These are phyloP conservation scores for Spilogale gracilis DNA, from an alignment of 2,113 vertebrate genomes.

Conservation along the genomic window DNA sequence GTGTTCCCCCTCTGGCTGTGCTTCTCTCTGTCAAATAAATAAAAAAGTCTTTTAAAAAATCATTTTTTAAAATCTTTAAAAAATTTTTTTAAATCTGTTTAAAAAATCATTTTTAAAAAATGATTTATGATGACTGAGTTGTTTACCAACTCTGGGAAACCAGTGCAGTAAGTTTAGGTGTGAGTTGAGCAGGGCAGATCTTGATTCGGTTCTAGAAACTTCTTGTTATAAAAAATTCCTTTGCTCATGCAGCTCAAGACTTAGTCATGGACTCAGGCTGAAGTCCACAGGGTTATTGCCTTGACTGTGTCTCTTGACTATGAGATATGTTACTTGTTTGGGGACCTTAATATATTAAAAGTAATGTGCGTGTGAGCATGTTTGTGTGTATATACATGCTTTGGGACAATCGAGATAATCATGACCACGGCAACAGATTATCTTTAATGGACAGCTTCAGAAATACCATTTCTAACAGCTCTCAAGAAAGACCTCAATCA, in stretches of 20 bases:
- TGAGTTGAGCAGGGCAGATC: too few relatives aligned
- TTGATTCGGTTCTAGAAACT: background rate
- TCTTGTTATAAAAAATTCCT: background rate
- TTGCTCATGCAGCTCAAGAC: background rate
- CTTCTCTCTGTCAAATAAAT: too few relatives aligned
- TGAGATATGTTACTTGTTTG: background rate
- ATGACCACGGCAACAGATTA: background rate
- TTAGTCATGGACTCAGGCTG: background rate
- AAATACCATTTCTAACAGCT: background rate
- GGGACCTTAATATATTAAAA: background rate
- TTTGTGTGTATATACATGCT: too few relatives aligned
- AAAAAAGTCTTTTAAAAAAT: too few relatives aligned
- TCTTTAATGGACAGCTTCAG: background rate
- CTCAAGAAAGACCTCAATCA: background rate
- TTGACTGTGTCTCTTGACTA: background rate
- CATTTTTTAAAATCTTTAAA: too few relatives aligned
- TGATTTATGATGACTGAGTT: background rate
- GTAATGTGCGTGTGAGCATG: background rate
- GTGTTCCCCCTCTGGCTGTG: too few relatives aligned
- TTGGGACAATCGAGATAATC: too few relatives aligned
- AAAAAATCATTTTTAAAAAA: background rate
- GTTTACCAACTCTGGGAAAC: background rate
- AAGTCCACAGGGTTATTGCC: background rate
- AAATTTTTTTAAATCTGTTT: too few relatives aligned
- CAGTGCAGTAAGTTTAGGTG: background rate